These are phyloP conservation scores for Rhamphomyia laevipes DNA, from an alignment of 2,888 invertebrate species.

Conservation along the genomic window DNA sequence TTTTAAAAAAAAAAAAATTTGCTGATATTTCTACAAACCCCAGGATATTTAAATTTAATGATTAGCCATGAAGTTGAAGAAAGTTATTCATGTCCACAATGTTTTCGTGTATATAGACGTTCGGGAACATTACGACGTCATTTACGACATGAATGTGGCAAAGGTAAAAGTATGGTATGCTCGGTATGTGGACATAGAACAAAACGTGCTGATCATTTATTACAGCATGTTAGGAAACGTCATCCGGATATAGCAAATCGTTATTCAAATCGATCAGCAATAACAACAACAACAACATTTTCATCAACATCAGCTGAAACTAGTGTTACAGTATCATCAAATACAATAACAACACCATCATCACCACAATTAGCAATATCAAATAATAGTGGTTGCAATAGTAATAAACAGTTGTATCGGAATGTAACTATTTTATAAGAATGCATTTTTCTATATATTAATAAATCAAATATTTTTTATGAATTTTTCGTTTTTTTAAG, in stretches of 20 bases:
- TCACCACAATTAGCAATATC: no score
- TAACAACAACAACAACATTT: not conserved
- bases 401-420: no score
- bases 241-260: constrained; percentile 38
- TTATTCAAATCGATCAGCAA: constrained; percentile 15
- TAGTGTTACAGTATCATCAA: not conserved
- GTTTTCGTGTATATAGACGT: constrained; percentile 43
- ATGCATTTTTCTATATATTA: no score
- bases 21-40: no score
- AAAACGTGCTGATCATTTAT: constrained; percentile 43
- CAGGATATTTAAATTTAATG: no score
- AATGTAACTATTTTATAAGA: no score
- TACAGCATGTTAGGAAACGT: constrained; percentile 41
- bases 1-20: no score
- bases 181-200: constrained; percentile 42
- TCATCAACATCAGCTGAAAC: not conserved
- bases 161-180: constrained; percentile 40
- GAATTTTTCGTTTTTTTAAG: no score
- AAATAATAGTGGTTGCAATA: no score
- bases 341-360: not conserved
- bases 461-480: no score
- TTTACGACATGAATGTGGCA: constrained; percentile 44
- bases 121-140: constrained; percentile 44
- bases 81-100: constrained; percentile 37
- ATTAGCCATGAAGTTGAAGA: constrained; percentile 18